Conservation (phyloP, 1,140 invertebrate genomes). For the Zaprionus africanus region DNA sequence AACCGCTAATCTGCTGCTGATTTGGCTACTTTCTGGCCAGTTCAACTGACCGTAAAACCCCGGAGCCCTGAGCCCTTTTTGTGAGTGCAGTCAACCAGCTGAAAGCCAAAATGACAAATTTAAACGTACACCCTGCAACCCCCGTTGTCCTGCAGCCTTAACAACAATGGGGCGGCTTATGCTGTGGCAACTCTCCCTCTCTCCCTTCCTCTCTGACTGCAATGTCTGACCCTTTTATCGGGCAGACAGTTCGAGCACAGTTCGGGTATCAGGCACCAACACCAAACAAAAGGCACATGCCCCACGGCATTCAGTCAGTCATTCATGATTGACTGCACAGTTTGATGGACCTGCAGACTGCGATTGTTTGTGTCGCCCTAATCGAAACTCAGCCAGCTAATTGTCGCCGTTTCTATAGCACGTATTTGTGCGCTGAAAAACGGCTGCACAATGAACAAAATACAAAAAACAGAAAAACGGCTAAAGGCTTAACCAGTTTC, state of each 20-base stretch:
- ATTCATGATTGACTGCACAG: slow-evolving; percentile 45
- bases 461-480: neutral
- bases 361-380: slow-evolving; percentile 18
- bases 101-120: slow-evolving; percentile 28
- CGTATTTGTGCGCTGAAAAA: slow-evolving; percentile 24
- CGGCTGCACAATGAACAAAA: neutral
- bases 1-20: slow-evolving; percentile 8
- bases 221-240: slow-evolving; percentile 44
- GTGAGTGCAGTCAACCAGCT: slow-evolving; percentile 11
- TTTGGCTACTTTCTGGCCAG: slow-evolving; percentile 14
- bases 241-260: slow-evolving; percentile 24
- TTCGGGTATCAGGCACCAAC: slow-evolving; percentile 8
- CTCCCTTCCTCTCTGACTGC: slow-evolving; percentile 18
- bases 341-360: slow-evolving; percentile 10
- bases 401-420: slow-evolving; percentile 33
- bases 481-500: neutral
- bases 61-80: neutral
- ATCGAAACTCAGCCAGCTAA: slow-evolving; percentile 40
- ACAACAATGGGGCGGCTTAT: slow-evolving; percentile 42
- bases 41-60: neutral
- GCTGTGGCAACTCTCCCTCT: slow-evolving; percentile 16
- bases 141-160: neutral
- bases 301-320: slow-evolving; percentile 20
- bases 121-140: slow-evolving; percentile 4
- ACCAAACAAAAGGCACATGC: slow-evolving; percentile 22